Percentiles rank a stretch among this genome's conserved stretches.
Evolutionary conservation across 2,113 vertebrate genomes (phyloP).

Genomic region (Tympanuchus pallidicinctus): DNA sequence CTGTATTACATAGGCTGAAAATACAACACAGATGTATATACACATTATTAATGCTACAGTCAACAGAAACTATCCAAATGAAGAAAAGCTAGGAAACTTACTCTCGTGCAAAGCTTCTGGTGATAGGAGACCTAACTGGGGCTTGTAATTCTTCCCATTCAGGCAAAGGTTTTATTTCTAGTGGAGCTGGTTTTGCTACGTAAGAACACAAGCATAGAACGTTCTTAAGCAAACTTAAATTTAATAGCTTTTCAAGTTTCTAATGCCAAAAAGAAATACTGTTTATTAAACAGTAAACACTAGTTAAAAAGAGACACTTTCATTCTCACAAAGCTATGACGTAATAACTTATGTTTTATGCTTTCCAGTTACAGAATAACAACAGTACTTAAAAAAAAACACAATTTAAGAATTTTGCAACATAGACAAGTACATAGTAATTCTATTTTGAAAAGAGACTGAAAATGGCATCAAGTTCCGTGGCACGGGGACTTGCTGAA

Average conservation of each 20-base stretch:
- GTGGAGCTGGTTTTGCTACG: constrained; percentile 91
- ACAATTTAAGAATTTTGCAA: neutral
- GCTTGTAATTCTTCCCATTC: constrained; percentile 96
- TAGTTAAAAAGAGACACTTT: neutral
- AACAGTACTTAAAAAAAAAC: neutral
- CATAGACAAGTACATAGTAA: fast-evolving
- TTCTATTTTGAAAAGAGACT: constrained; percentile 34
- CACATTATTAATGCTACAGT: neutral
- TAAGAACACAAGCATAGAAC: constrained; percentile 45
- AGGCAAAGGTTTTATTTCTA: constrained; percentile 94
- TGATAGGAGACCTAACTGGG: constrained; percentile 95
- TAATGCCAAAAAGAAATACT: neutral
- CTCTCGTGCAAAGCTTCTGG: constrained; percentile 96
- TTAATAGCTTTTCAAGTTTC: neutral
- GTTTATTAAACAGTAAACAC: neutral
- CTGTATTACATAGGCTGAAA: neutral
- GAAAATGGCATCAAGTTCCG: neutral
- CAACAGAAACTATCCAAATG: neutral
- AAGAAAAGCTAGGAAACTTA: constrained; percentile 81
- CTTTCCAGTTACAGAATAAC: neutral
- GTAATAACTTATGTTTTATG: neutral
- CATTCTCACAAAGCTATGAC: neutral
- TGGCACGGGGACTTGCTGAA: neutral
- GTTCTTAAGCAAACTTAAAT: neutral
- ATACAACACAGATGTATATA: neutral